These are phyloP conservation scores for Corythoichthys intestinalis DNA, from an alignment of 2,113 vertebrate species.

Conservation along the genomic window DNA sequence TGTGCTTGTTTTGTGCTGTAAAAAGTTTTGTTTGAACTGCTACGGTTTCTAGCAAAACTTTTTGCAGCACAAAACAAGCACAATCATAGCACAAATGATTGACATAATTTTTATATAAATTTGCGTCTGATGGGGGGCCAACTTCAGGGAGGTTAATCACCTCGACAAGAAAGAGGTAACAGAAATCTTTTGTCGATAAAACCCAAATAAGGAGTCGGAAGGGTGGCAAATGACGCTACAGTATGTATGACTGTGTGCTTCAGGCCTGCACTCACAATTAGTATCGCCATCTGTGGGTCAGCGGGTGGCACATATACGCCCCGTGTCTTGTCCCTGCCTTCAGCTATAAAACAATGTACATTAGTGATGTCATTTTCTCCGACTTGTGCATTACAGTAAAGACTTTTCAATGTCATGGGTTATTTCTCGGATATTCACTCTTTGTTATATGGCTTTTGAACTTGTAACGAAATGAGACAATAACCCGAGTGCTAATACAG, in stretches of 20 bases:
- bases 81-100: too few relatives aligned
- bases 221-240: not conserved
- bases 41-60: too few relatives aligned
- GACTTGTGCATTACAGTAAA: not conserved
- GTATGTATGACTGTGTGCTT: constrained; percentile 8
- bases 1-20: too few relatives aligned
- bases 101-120: too few relatives aligned
- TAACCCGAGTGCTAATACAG: too few relatives aligned
- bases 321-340: constrained; percentile 14
- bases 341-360: constrained; percentile 26
- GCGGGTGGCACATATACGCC: constrained; percentile 39
- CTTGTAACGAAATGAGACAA: too few relatives aligned
- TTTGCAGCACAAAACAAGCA: too few relatives aligned
- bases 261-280: constrained; percentile 48
- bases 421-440: not conserved
- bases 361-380: not conserved
- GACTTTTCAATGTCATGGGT: not conserved
- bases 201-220: not conserved
- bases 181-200: too few relatives aligned
- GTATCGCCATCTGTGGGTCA: constrained; percentile 56
- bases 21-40: too few relatives aligned
- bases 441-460: not conserved
- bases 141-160: too few relatives aligned
- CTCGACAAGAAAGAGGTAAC: too few relatives aligned
- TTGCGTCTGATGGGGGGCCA: too few relatives aligned